A percentile compares a stretch with the other conserved stretches of the same genome.
Conservation (phyloP, 1,140 invertebrate genomes). For the Polypedilum vanderplanki region DNA sequence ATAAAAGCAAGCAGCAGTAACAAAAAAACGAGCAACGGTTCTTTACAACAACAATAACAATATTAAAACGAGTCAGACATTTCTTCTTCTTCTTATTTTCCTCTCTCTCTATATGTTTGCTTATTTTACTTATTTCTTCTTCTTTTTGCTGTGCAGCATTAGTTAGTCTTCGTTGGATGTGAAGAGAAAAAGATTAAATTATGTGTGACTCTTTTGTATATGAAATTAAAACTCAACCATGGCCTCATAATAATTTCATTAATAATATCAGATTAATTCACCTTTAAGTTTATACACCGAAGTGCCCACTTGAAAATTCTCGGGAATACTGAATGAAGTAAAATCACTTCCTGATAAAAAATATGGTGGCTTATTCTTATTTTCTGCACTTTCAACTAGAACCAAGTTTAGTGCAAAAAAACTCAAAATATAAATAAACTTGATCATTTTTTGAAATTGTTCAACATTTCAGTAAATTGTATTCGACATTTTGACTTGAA, state of each 20-base stretch:
- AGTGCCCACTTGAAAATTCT: constrained; percentile 66
- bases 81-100: constrained; percentile 14
- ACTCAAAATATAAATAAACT: background rate
- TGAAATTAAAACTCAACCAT: constrained; percentile 31
- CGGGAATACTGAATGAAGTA: constrained; percentile 63
- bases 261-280: constrained; percentile 34
- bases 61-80: constrained; percentile 7
- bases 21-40: constrained; percentile 15
- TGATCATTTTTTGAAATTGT: background rate
- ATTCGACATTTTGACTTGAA: background rate
- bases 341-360: constrained; percentile 70
- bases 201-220: constrained; percentile 28
- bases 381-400: background rate
- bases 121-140: constrained; percentile 22
- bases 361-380: constrained; percentile 48
- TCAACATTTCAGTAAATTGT: background rate
- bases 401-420: background rate
- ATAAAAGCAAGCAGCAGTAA: background rate
- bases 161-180: constrained; percentile 11
- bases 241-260: background rate
- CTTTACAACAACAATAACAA: constrained; percentile 20
- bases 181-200: constrained; percentile 30
- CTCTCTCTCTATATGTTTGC: background rate
- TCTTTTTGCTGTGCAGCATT: background rate
- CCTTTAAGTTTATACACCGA: constrained; percentile 67